These are phyloP conservation scores for Orcinus orca DNA, from an alignment of 2,113 vertebrate species.

Conservation along the genomic window DNA sequence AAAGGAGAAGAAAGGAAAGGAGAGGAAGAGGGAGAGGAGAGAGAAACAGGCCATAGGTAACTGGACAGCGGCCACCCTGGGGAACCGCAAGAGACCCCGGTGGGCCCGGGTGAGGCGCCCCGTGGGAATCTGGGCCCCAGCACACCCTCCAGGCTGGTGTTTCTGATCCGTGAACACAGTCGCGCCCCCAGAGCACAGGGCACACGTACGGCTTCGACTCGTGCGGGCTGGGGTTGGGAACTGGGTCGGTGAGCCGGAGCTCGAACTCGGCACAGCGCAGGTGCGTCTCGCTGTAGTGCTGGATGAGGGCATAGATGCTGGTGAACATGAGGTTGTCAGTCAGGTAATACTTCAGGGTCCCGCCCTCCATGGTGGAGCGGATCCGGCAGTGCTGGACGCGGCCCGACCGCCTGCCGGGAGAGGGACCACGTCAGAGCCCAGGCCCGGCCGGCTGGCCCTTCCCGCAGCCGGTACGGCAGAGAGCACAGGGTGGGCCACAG, in stretches of 20 bases:
- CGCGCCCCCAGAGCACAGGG: accelerated
- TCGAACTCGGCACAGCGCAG: constrained; percentile 95
- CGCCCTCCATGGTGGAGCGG: constrained; percentile 87
- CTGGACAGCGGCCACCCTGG: accelerated
- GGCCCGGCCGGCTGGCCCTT: accelerated
- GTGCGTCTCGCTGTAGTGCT: constrained; percentile 92
- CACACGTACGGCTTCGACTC: constrained; percentile 88
- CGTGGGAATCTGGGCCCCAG: accelerated
- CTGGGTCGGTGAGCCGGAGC: constrained; percentile 91
- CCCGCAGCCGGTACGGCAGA: accelerated
- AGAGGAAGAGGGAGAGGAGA: not conserved
- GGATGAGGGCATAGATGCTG: constrained; percentile 91
- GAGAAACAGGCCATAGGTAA: accelerated
- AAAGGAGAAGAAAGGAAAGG: not conserved
- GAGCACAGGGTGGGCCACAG: not conserved
- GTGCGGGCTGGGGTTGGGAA: constrained; percentile 91
- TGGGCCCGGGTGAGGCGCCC: not conserved
- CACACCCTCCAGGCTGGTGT: too few relatives aligned
- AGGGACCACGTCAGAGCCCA: not conserved
- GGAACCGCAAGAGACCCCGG: accelerated
- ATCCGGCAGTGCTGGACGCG: constrained; percentile 96
- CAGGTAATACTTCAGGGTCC: constrained; percentile 88
- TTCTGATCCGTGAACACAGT: accelerated
- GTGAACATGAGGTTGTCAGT: constrained; percentile 92
- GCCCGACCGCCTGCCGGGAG: constrained; percentile 87